These are phyloP conservation scores for Trematomus loennbergii DNA, from an alignment of 2,113 vertebrate genomes.

Conservation along the genomic window DNA sequence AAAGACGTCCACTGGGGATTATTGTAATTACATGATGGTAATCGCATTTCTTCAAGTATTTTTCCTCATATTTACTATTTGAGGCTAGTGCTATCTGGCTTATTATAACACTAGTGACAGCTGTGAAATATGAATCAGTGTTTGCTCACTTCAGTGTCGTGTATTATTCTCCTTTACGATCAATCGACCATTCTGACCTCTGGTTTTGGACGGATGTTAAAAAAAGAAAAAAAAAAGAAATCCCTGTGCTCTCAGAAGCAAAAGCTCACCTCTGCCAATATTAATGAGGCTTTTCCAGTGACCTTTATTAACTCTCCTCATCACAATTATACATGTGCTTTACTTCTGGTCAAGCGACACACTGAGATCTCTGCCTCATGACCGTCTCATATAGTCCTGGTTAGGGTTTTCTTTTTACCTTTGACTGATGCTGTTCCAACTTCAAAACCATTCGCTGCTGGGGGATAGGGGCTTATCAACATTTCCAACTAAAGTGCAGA, in stretches of 20 bases:
- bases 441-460: conserved; percentile 76
- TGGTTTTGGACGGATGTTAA: conserved; percentile 53
- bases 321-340: conserved; percentile 51
- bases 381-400: conserved; percentile 20
- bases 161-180: conserved; percentile 55
- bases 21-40: conserved; percentile 57
- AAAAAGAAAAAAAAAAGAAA: conserved; percentile 3
- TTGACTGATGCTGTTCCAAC: conserved; percentile 72
- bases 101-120: not conserved
- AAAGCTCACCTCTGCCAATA: conserved; percentile 74
- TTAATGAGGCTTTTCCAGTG: conserved; percentile 56
- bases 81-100: conserved; percentile 24
- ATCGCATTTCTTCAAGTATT: conserved; percentile 54
- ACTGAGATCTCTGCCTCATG: conserved; percentile 48
- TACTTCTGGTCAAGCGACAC: conserved; percentile 37
- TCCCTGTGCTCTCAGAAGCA: conserved; percentile 50
- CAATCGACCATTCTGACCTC: conserved; percentile 66
- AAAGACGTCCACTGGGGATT: conserved; percentile 57
- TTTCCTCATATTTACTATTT: conserved; percentile 46
- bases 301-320: conserved; percentile 35
- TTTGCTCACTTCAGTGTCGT: conserved; percentile 53
- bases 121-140: conserved; percentile 63
- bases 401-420: conserved; percentile 38
- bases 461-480: conserved; percentile 71
- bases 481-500: conserved; percentile 66